Conservation (phyloP, 2,797 vertebrate species). For the Propithecus deckenii region DNA sequence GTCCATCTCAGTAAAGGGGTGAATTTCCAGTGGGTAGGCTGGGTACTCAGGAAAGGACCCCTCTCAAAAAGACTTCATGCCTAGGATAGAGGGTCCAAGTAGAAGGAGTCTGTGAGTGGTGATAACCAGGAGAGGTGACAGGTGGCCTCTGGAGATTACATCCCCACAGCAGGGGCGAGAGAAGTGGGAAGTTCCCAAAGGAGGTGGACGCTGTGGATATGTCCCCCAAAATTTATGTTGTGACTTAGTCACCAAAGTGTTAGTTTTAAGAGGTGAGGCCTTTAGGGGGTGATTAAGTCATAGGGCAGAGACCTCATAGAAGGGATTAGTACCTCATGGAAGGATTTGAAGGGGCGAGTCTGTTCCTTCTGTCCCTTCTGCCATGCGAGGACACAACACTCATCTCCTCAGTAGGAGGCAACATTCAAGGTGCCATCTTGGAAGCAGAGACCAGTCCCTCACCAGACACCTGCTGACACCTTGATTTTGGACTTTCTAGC, state of each 20-base stretch:
- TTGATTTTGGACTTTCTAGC: background rate
- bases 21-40: background rate
- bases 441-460: background rate
- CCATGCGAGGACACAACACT: background rate
- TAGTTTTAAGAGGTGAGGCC: background rate
- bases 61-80: background rate
- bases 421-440: background rate
- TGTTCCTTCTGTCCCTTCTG: background rate
- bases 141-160: background rate
- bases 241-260: background rate
- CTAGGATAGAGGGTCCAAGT: background rate
- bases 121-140: background rate
- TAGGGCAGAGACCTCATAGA: background rate
- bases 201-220: too few species aligned
- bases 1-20: too few species aligned
- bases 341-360: background rate
- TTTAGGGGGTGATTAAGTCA: background rate
- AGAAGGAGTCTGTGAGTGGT: background rate
- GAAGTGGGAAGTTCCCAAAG: background rate
- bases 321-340: background rate
- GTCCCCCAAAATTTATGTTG: background rate
- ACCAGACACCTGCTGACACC: background rate
- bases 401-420: background rate
- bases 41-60: background rate
- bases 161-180: background rate